Percentiles rank a stretch among this genome's conserved stretches.
Conservation (phyloP, 2,888 invertebrate genomes). For the Leptopilina drosophilae region DNA sequence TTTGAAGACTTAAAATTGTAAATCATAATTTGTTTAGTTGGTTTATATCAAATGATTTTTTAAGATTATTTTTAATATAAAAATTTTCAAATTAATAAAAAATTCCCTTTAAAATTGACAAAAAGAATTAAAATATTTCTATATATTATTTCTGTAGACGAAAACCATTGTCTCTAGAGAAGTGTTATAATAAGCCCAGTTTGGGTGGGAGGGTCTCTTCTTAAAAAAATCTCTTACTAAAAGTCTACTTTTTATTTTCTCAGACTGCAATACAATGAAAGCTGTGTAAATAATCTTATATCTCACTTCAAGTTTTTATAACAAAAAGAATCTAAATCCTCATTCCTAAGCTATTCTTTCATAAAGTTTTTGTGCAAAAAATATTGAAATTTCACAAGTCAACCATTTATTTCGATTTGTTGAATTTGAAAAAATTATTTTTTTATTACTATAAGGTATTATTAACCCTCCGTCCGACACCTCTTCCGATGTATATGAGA, state of each 20-base stretch:
- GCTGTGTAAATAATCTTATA: slow-evolving; percentile 19
- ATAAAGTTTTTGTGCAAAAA: not conserved
- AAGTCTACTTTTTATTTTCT: slow-evolving; percentile 40
- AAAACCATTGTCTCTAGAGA: not conserved
- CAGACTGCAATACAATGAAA: slow-evolving; percentile 8
- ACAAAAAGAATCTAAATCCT: not conserved
- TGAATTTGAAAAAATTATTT: no score
- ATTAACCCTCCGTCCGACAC: no score
- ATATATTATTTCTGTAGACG: not conserved
- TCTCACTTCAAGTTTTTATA: not conserved
- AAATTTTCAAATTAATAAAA: no score
- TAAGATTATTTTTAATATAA: not conserved
- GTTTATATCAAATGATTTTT: not conserved
- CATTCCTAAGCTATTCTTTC: not conserved
- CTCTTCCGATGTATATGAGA: no score
- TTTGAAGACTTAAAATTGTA: no score
- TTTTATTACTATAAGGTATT: no score
- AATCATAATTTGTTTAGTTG: no score
- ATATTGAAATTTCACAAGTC: not conserved
- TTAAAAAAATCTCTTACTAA: not conserved
- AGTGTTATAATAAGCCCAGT: not conserved
- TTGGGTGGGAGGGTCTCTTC: slow-evolving; percentile 6
- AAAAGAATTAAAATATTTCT: not conserved
- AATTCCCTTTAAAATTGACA: not conserved
- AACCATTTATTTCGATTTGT: no score